Evolutionary conservation across 2,113 vertebrate species (phyloP).

Genomic region (Lycaon pictus): DNA sequence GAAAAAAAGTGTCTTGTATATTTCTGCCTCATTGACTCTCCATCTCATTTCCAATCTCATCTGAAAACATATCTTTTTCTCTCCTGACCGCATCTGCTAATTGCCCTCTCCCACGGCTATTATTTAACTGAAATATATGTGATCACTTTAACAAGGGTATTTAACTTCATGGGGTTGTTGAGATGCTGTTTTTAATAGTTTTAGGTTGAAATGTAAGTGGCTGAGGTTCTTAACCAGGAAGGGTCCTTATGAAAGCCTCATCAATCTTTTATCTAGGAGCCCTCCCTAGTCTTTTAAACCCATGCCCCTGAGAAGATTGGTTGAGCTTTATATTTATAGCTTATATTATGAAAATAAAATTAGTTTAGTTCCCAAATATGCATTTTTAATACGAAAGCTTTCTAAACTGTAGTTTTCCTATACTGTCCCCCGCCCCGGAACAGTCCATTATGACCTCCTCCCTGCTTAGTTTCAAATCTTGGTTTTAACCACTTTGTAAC

Average conservation of each 20-base stretch:
- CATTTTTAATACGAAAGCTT: background rate
- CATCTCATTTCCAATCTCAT: constrained; percentile 81
- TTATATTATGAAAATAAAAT: constrained; percentile 21
- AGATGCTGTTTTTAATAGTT: constrained; percentile 60
- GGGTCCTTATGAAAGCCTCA: background rate
- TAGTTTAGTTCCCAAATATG: background rate
- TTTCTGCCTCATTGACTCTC: constrained; percentile 82
- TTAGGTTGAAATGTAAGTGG: constrained; percentile 50
- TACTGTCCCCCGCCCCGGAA: background rate
- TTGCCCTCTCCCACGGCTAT: constrained; percentile 71
- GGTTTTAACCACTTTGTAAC: background rate
- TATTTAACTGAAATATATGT: constrained; percentile 79
- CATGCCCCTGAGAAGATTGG: background rate
- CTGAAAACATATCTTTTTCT: constrained; percentile 79
- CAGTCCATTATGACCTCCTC: background rate
- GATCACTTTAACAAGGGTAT: constrained; percentile 77
- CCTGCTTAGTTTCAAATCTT: background rate
- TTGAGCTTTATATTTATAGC: background rate
- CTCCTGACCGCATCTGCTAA: constrained; percentile 77
- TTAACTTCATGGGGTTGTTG: constrained; percentile 75
- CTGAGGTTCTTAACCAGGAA: background rate
- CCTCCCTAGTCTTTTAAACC: background rate
- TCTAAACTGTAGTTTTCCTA: background rate
- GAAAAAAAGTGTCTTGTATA: constrained; percentile 57
- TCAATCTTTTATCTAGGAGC: background rate